Evolutionary conservation across 2,888 invertebrate genomes (phyloP).

Genomic region (Scaptomyza caliginosa): DNA sequence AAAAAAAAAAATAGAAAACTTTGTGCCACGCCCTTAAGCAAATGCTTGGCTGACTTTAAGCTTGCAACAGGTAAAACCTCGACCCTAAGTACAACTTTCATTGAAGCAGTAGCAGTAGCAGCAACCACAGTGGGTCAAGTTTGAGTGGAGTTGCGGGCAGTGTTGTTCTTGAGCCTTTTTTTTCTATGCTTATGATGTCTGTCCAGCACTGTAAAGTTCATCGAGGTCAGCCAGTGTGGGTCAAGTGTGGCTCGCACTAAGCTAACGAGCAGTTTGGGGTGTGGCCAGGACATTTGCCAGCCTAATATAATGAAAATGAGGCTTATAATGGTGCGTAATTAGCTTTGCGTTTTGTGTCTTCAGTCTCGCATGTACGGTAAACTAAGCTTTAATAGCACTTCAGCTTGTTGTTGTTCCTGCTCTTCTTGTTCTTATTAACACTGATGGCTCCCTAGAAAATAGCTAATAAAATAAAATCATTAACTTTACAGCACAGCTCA

Average conservation of each 20-base stretch:
- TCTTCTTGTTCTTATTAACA: slow-evolving; percentile 26
- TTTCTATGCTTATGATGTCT: slow-evolving; percentile 15
- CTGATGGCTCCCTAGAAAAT: slow-evolving; percentile 42
- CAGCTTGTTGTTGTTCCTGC: neutral
- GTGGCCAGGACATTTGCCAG: slow-evolving; percentile 47
- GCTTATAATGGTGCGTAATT: slow-evolving; percentile 63
- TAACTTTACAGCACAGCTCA: slow-evolving; percentile 22
- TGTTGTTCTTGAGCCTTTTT: slow-evolving; percentile 3
- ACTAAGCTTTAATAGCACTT: slow-evolving; percentile 40
- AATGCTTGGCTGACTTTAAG: neutral
- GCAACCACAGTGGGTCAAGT: slow-evolving; percentile 51
- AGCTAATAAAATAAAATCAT: slow-evolving; percentile 35
- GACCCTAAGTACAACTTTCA: slow-evolving; percentile 12
- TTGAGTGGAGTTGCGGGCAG: slow-evolving; percentile 37
- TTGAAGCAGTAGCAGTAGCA: slow-evolving; percentile 7
- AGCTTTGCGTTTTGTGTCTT: slow-evolving; percentile 28
- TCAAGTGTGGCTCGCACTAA: slow-evolving; percentile 20
- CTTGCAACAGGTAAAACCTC: slow-evolving; percentile 62
- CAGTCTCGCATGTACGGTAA: slow-evolving; percentile 29
- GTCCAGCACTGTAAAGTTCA: slow-evolving; percentile 36
- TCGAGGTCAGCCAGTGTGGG: slow-evolving; percentile 35
- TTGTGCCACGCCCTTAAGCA: slow-evolving; percentile 13
- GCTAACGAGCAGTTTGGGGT: slow-evolving; percentile 62
- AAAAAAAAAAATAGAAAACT: slow-evolving; percentile 19
- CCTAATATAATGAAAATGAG: slow-evolving; percentile 47